Evolutionary conservation across 2,797 vertebrate species (phyloP), one percentile per base, ranked within the genome.

Genomic region (Protosalanx chinensis): DNA sequence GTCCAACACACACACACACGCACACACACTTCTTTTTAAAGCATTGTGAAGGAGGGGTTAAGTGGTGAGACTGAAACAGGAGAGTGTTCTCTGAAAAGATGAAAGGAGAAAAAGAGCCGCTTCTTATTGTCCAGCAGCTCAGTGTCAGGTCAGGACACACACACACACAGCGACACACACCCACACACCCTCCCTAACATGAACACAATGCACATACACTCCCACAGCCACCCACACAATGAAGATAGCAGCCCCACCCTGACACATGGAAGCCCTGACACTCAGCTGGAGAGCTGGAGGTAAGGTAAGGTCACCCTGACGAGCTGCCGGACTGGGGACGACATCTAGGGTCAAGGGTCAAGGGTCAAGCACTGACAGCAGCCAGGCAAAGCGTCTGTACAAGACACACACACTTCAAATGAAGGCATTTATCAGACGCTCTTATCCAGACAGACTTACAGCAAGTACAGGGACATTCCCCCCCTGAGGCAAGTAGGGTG

Each of bases 51-150:
- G 78, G 79, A 85, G 84, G 66, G 62, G 86, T 78, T 90, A 84
- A 88, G 85, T 74, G 78, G 77, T 81, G 81, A 88, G 86, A 89
- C 89, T 85, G 88, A 89, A 89, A 88, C 79, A 82, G 77, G 86
- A 90, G 87, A 90, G 81, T 84, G 86, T 82, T 86, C 87, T 87
- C 84, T 80, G 76, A 71, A 15, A 76, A 84, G 81, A 88, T 91
- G 86, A 92, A 92, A 91, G 88, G 81, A 76, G 71, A 83, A 86
- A 84, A 85, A 88, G 84, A 84, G 84, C 85, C 81, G 74, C 84
- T 83, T 79, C 75, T 84, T 82, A 90, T 89, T 90, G 89, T 91
- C 76, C 73, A 78, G 77, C 64, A 59, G 67, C 77, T 62, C 83
- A 87, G 90, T 89, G 86, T 80, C 74, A 70, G 82, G 79, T 81